Evolutionary conservation across 2,888 invertebrate species (phyloP), one percentile per base, ranked within the genome.

Genomic region (Agrotis puta): DNA sequence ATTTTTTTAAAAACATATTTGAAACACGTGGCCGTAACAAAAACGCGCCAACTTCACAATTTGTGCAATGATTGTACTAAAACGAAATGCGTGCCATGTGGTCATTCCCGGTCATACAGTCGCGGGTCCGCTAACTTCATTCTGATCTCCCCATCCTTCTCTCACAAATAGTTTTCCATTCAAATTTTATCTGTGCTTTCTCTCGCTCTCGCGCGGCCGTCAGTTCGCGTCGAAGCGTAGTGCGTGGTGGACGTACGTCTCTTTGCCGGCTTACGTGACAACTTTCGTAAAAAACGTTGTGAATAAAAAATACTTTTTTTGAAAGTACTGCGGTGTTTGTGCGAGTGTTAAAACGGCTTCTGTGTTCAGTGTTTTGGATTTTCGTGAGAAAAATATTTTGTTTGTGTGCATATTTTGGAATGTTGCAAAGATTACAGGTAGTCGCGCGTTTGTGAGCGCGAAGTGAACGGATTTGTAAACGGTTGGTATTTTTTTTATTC

Each of bases 11-110:
- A 33, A 88, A 82, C 88, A 86, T 87, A 89, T 86, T 88, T 78
- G 68, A 86, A 92, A 93, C 94, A 94, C 94, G 94, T 94, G 94
- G 93, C 91, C 77, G 71, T 65, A 88, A 94, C 89, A 94, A 94
- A 95, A 95, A 93, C 92, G 92, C 94, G 94, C 88, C 90, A 94
- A 94, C 88, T 90, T 39, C 88, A 88, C 87, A 92, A 91, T 93
- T 93, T 94, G 91, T 93, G 93, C 93, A 95, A 93, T 93, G 89
- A 92, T 94, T 90, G 90, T 91, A 90, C 87, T 90, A 87, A 91
- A 92, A 88, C 88, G 88, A 88, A 92, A 93, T 92, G 92, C 93
- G 91, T 92, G 91, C 94, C 94, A 95, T 95, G 94, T 95, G 95
- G 94, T 95, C 94, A 94, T 92, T 93, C 91, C 90, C 91, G 91